Base-by-base conservation (phyloP, 2,888 invertebrate species). In the Trissonchulus latispiculum region DNA sequence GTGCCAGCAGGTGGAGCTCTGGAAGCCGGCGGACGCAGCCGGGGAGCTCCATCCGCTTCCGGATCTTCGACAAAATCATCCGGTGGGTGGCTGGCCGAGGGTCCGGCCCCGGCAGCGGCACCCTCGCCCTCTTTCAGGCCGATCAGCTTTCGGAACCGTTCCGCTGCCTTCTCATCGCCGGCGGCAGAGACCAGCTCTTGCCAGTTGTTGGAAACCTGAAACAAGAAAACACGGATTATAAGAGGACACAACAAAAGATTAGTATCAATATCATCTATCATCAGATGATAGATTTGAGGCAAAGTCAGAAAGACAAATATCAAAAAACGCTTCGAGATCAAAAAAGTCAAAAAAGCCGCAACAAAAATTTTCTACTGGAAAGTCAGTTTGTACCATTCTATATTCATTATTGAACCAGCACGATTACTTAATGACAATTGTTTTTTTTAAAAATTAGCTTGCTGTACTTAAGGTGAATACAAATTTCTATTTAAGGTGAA, bases 111-210 rank as follows among this genome's bases (percentile, higher is more conserved):
- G 8, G n/a, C 15, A 29, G 31, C n/a, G 8, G 68, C 8, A 35
- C 68, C 31, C 8, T 2, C 18, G 2, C 29, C n/a, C 33, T 88
- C 88, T 83, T 90, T 91, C 76, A 96, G 94, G 70, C 96, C 96
- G 96, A 97, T 96, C 68, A 97, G 87, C 76, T 96, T 88, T 86
- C 94, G 92, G 85, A 97, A 97, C 86, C 96, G 97, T 74, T 91
- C 91, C 0, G 92, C 91, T 79, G 93, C 91, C 32, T 89, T 88
- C 85, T 95, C 95, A 83, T 93, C 91, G 0, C 95, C 94, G 36
- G 90, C 90, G 0, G 93, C 90, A 1, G 74, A 37, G 18, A 74
- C 2, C 74, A 74, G 64, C 32, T 66, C 59, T 1, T 33, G 3
- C 74, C 74, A 74, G 33, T 68, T 72, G 59, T 15, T 28, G 32